Evolutionary conservation across 2,113 vertebrate genomes (phyloP), one percentile per base, ranked within the genome.

Genomic region (Tonatia bakeri): DNA sequence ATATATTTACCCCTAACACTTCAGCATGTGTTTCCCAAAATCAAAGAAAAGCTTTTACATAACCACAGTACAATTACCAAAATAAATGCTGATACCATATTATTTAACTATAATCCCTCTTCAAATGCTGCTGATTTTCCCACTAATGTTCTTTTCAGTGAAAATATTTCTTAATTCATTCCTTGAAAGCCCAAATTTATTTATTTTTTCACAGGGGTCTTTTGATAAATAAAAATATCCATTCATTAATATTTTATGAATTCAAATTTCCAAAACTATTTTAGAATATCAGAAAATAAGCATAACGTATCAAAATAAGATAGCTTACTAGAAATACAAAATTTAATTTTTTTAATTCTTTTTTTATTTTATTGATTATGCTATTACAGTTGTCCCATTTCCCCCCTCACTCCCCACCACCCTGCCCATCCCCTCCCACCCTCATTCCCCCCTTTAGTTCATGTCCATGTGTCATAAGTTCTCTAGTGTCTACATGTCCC

Each of bases 231-330:
- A 54, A 80, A 95, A 95, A 54, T 87, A 84, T 64, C 3, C 2
- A n/a, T 45, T 77, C 64, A 16, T 92, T 90, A 88, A 69, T 69
- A 84, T 69, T 73, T 87, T 90, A 76, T 82, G 19, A 97, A 93
- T 28, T 85, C 65, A 67, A 45, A 81, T 40, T 89, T 86, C 31
- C 11, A 76, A 96, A 88, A 52, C 36, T n/a, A 72, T n/a, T 61
- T 93, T 65, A 50, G 38, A 86, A 69, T 86, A 94, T 96, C 73
- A 93, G 91, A 96, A 95, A 82, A 86, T 82, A 95, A 80, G 12
- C 5, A 89, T 47, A 70, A 65, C 45, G 2, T 75, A 80, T 82
- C 61, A 95, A 89, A 89, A 90, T 54, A 86, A 95, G 31, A 43
- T 19, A 56, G 31, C 80, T 70, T 4, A 82, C 8, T 33, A 69